Evolutionary conservation across 2,888 invertebrate species (phyloP).

Genomic region (Hemicrepidius hirtus): DNA sequence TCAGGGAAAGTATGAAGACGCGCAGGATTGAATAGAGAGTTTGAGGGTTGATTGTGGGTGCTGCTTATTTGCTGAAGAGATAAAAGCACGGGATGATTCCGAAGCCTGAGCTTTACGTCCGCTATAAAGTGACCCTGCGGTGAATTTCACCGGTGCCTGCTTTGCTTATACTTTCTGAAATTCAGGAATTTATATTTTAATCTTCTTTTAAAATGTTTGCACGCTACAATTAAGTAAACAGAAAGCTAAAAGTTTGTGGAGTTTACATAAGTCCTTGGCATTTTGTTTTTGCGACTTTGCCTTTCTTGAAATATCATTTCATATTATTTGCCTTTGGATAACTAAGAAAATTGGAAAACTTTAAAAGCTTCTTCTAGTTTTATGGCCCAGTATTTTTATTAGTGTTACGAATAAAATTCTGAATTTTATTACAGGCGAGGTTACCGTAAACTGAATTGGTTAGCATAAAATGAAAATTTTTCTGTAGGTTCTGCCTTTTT

Average conservation of each 20-base stretch:
- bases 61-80: conserved; percentile 31
- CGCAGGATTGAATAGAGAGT: conserved; percentile 14
- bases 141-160: conserved; percentile 7
- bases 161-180: conserved; percentile 16
- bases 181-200: conserved; percentile 14
- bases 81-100: conserved; percentile 28
- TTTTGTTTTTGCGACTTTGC: conserved; percentile 9
- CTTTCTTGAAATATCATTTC: conserved; percentile 5
- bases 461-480: no score
- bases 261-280: neutral
- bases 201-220: conserved; percentile 17
- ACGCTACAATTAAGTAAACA: conserved; percentile 15
- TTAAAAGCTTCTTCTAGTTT: neutral
- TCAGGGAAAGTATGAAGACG: conserved; percentile 12
- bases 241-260: neutral
- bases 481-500: no score
- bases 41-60: conserved; percentile 27
- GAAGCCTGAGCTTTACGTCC: conserved; percentile 14
- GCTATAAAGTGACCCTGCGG: conserved; percentile 29
- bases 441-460: neutral
- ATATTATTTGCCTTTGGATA: conserved; percentile 10
- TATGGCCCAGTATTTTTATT: neutral
- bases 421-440: neutral
- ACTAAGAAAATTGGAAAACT: conserved; percentile 13
- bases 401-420: neutral